A percentile compares a stretch with the other conserved stretches of the same genome.
Evolutionary conservation across 2,888 invertebrate genomes (phyloP).

Genomic region (Brenthis hecate): DNA sequence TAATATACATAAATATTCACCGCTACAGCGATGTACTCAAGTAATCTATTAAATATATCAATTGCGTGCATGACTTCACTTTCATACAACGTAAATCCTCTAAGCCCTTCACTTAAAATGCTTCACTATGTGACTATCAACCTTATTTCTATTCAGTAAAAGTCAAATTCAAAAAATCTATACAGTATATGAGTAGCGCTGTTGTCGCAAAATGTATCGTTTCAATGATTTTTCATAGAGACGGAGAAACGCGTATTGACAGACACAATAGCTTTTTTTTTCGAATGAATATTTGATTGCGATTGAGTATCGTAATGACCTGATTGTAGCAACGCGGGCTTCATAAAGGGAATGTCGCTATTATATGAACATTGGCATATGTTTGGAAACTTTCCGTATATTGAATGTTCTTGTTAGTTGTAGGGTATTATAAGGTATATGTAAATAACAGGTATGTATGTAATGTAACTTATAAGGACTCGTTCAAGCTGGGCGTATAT

Average conservation of each 20-base stretch:
- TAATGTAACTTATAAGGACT: too few relatives aligned
- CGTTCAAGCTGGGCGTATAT: too few relatives aligned
- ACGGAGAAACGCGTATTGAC: slow-evolving; percentile 4
- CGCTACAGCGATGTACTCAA: neutral
- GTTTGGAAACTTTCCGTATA: too few relatives aligned
- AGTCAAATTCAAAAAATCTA: neutral
- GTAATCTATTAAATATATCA: slow-evolving; percentile 15
- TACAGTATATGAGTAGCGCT: neutral
- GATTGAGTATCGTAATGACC: slow-evolving; percentile 1
- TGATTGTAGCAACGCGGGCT: neutral
- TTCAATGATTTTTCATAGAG: slow-evolving; percentile 10
- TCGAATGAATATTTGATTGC: slow-evolving; percentile 8
- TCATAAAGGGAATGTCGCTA: neutral
- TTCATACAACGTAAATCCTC: slow-evolving; percentile 1
- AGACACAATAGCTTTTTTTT: neutral
- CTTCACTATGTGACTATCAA: neutral
- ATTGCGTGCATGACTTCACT: slow-evolving; percentile 12
- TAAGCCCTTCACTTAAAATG: slow-evolving; percentile 4
- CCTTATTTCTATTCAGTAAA: neutral
- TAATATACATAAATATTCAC: neutral
- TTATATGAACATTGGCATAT: neutral
- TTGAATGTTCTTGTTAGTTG: too few relatives aligned
- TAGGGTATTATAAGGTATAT: too few relatives aligned
- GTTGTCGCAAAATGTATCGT: slow-evolving; percentile 11
- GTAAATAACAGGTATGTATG: too few relatives aligned